Evolutionary conservation across 2,113 vertebrate species (phyloP).

Genomic region (Aspiorhynchus laticeps): DNA sequence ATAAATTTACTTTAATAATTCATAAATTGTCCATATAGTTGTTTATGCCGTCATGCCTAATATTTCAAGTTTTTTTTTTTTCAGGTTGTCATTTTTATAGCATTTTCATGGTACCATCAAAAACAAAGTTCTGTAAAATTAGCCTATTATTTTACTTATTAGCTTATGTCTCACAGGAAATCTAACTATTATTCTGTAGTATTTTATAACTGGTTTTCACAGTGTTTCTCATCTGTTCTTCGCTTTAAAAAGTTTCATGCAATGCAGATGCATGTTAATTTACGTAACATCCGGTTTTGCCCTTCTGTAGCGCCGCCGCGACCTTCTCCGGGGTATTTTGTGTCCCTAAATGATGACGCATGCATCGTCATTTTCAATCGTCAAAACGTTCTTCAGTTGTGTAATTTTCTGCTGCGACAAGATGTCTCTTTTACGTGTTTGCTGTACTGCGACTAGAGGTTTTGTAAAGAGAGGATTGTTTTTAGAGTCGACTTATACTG

Average conservation of each 20-base stretch:
- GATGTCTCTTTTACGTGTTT: constrained; percentile 63
- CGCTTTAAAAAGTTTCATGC: background rate
- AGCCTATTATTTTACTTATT: background rate
- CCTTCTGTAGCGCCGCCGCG: background rate
- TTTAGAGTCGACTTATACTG: constrained; percentile 47
- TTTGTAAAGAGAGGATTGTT: constrained; percentile 29
- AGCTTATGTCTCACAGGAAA: no score
- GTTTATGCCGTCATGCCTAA: background rate
- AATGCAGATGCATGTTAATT: background rate
- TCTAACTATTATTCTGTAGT: background rate
- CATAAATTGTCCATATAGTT: background rate
- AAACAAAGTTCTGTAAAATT: background rate
- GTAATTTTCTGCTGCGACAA: constrained; percentile 7
- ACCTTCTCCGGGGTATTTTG: background rate
- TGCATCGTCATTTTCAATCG: constrained; percentile 32
- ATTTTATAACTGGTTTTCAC: background rate
- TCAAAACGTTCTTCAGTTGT: constrained; percentile 46
- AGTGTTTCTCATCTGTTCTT: background rate
- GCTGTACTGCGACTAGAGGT: constrained; percentile 10
- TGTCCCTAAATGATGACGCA: constrained; percentile 62
- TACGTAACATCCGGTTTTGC: background rate
- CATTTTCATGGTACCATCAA: background rate
- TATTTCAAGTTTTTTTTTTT: background rate
- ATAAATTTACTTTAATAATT: background rate
- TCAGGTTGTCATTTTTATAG: no score